Evolutionary conservation across 2,113 vertebrate species (phyloP).

Genomic region (Mungos mungo): DNA sequence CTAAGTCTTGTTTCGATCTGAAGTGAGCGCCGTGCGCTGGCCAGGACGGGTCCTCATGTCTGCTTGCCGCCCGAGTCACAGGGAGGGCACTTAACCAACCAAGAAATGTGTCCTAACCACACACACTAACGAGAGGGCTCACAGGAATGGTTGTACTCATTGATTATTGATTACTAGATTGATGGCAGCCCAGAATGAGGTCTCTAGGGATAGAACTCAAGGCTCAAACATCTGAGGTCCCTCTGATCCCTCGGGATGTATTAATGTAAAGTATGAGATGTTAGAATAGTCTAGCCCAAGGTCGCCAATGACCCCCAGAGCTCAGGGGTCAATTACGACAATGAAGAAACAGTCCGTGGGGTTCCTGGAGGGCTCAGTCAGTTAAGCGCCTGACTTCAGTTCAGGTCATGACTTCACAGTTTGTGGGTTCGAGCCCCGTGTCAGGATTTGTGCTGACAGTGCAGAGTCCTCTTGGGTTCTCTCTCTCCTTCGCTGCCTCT

Average conservation of each 20-base stretch:
- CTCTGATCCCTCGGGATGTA: not conserved
- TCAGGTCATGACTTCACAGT: too few relatives aligned
- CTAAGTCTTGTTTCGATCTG: not conserved
- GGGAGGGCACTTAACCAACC: not conserved
- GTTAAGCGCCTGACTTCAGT: too few relatives aligned
- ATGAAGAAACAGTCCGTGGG: not conserved
- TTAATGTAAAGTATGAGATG: too few relatives aligned
- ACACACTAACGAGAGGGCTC: not conserved
- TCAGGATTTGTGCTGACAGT: too few relatives aligned
- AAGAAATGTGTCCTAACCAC: not conserved
- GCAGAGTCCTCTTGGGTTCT: too few relatives aligned
- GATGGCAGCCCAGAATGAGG: not conserved
- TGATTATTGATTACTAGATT: not conserved
- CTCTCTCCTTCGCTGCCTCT: too few relatives aligned
- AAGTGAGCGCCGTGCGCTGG: not conserved
- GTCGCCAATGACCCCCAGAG: not conserved
- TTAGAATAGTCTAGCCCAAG: not conserved
- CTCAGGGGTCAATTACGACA: not conserved
- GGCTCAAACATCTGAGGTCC: not conserved
- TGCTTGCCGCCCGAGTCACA: accelerated
- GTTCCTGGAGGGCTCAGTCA: too few relatives aligned
- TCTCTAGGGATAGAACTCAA: not conserved
- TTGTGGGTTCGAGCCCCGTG: too few relatives aligned
- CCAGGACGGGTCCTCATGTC: accelerated
- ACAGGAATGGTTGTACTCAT: not conserved